These are phyloP conservation scores for Temnothorax ravouxi DNA, from an alignment of 2,888 invertebrate species.

Conservation along the genomic window DNA sequence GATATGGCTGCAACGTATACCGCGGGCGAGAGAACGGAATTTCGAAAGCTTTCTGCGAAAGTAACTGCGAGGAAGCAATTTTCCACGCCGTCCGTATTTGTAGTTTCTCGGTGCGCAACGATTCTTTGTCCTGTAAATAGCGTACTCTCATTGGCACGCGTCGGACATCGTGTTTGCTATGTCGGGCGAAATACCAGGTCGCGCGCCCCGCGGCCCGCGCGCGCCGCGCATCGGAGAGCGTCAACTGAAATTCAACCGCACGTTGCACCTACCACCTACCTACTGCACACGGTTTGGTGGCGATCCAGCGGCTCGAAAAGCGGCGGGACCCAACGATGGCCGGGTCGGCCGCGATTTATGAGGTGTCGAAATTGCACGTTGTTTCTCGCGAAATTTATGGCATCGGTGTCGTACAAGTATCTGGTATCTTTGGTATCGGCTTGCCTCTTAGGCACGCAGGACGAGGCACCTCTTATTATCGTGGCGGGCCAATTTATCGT, in stretches of 20 bases:
- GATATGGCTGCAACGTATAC: slow-evolving; percentile 26
- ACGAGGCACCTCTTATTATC: slow-evolving; percentile 75
- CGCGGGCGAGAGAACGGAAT: slow-evolving; percentile 32
- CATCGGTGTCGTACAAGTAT: slow-evolving; percentile 63
- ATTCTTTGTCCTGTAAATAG: slow-evolving; percentile 44
- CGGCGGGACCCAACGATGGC: slow-evolving; percentile 37
- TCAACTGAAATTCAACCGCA: slow-evolving; percentile 70
- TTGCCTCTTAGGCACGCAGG: slow-evolving; percentile 61
- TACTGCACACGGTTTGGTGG: slow-evolving; percentile 40
- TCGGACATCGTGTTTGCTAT: slow-evolving; percentile 47
- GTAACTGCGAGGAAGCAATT: slow-evolving; percentile 42
- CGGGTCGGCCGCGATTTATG: slow-evolving; percentile 62
- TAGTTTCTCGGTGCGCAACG: slow-evolving; percentile 27
- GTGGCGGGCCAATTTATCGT: slow-evolving; percentile 75
- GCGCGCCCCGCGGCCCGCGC: background rate
- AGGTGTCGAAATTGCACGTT: slow-evolving; percentile 77
- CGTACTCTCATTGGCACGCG: slow-evolving; percentile 52
- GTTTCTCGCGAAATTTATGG: slow-evolving; percentile 68
- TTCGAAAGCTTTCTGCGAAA: slow-evolving; percentile 49
- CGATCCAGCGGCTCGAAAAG: slow-evolving; percentile 48
- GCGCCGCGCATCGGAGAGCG: slow-evolving; percentile 63
- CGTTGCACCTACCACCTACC: slow-evolving; percentile 9
- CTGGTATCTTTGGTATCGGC: slow-evolving; percentile 49
- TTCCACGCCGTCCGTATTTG: slow-evolving; percentile 43
- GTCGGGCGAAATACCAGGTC: slow-evolving; percentile 22